Conservation (phyloP, 2,888 invertebrate species). For the Pammene fasciana region DNA sequence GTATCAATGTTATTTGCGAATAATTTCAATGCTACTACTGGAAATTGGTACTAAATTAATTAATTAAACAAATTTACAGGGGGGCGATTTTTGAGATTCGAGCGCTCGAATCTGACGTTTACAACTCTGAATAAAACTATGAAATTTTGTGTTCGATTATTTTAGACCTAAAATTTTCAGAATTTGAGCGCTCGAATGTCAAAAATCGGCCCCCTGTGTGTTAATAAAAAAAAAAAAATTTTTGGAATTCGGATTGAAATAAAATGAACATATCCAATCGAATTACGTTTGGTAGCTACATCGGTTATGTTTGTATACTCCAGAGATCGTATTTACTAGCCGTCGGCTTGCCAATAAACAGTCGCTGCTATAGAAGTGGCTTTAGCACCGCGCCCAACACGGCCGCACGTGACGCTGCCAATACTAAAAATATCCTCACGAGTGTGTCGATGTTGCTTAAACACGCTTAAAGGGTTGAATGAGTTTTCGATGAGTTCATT, state of each 20-base stretch:
- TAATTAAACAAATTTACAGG: no score
- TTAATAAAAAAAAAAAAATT: no score
- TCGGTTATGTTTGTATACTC: conserved; percentile 41
- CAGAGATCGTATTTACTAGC: conserved; percentile 35
- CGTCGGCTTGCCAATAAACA: conserved; percentile 32
- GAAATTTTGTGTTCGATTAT: no score
- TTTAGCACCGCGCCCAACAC: conserved; percentile 5
- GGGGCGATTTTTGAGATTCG: no score
- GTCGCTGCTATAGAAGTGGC: not conserved
- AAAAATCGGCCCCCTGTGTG: no score
- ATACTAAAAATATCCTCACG: conserved; percentile 21
- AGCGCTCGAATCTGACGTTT: no score
- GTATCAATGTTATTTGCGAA: no score
- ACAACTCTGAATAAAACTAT: no score
- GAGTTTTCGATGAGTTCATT: not conserved
- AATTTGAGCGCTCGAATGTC: no score
- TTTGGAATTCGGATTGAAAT: not conserved
- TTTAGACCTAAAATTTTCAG: no score
- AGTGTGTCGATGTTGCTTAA: not conserved
- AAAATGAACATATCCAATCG: not conserved
- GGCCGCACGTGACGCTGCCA: conserved; percentile 32
- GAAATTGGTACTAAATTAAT: no score
- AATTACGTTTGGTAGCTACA: not conserved
- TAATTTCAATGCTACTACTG: no score
- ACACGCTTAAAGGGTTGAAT: not conserved